Evolutionary conservation across 2,888 invertebrate species (phyloP).

Genomic region (Salticus scenicus): DNA sequence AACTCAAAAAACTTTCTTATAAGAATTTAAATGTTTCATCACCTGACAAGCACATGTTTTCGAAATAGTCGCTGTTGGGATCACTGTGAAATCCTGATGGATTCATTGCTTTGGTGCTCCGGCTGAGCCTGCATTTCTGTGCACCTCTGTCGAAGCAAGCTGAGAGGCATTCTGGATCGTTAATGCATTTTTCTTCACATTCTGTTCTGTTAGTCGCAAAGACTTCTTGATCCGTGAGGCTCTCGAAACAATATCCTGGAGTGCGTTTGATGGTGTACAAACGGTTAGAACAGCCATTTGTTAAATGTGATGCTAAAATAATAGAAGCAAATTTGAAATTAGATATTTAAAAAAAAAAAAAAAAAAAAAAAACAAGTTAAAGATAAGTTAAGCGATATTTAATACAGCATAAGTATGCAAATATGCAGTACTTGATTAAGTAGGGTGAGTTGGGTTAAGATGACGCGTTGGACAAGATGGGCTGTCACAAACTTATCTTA

Average conservation of each 20-base stretch:
- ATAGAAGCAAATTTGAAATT: too few relatives aligned
- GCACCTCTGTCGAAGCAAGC: slow-evolving; percentile 87
- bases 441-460: too few relatives aligned
- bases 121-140: slow-evolving; percentile 86
- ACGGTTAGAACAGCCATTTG: slow-evolving; percentile 90
- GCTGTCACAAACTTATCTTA: too few relatives aligned
- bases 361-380: too few relatives aligned
- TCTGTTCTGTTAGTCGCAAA: slow-evolving; percentile 89
- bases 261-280: slow-evolving; percentile 92
- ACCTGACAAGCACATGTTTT: slow-evolving; percentile 93
- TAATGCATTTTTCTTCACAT: slow-evolving; percentile 91
- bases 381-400: background rate
- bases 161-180: slow-evolving; percentile 91
- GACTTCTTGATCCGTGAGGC: slow-evolving; percentile 81
- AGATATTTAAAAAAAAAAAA: too few relatives aligned
- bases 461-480: too few relatives aligned
- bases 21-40: too few relatives aligned
- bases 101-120: slow-evolving; percentile 89
- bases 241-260: slow-evolving; percentile 72
- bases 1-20: too few relatives aligned
- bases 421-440: too few relatives aligned
- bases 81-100: slow-evolving; percentile 89
- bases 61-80: slow-evolving; percentile 90
- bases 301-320: slow-evolving; percentile 85
- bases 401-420: too few relatives aligned